Evolutionary conservation across 64 coral and sea anemone genomes (phyloP).

Genomic region (Porites lutea): DNA sequence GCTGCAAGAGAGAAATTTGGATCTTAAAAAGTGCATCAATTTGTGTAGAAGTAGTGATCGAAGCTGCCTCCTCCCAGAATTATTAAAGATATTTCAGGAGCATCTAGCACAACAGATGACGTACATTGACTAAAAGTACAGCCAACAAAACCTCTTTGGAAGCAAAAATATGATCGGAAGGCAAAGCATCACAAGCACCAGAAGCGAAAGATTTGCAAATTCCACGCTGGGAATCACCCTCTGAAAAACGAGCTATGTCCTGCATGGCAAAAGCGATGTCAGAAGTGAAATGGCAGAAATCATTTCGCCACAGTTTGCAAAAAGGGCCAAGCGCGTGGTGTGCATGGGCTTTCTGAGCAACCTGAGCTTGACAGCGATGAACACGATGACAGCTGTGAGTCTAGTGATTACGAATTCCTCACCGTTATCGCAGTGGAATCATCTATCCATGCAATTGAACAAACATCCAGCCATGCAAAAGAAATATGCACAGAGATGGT

Average conservation of each 20-base stretch:
- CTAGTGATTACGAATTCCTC: slow-evolving; percentile 58
- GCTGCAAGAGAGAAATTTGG: slow-evolving; percentile 21
- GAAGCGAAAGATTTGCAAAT: neutral
- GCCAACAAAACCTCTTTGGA: too few relatives aligned
- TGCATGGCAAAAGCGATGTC: slow-evolving; percentile 32
- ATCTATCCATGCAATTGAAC: slow-evolving; percentile 27
- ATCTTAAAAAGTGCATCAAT: slow-evolving; percentile 34
- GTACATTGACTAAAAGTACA: neutral
- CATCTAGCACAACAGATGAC: neutral
- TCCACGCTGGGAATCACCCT: slow-evolving; percentile 1
- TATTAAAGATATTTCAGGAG: slow-evolving; percentile 10
- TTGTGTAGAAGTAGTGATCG: slow-evolving; percentile 42
- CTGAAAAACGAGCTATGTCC: neutral
- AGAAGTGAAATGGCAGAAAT: slow-evolving; percentile 33
- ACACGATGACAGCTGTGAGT: neutral
- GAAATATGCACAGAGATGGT: slow-evolving; percentile 52
- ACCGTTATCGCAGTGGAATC: slow-evolving; percentile 37
- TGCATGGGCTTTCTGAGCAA: slow-evolving; percentile 23
- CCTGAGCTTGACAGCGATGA: slow-evolving; percentile 17
- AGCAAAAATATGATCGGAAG: slow-evolving; percentile 17
- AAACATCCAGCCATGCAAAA: slow-evolving; percentile 37
- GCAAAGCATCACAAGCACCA: neutral
- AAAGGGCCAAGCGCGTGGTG: slow-evolving; percentile 3
- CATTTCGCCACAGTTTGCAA: neutral
- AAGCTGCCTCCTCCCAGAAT: neutral